Evolutionary conservation across 2,797 vertebrate genomes (phyloP).

Genomic region (Rhinogobio ventralis): DNA sequence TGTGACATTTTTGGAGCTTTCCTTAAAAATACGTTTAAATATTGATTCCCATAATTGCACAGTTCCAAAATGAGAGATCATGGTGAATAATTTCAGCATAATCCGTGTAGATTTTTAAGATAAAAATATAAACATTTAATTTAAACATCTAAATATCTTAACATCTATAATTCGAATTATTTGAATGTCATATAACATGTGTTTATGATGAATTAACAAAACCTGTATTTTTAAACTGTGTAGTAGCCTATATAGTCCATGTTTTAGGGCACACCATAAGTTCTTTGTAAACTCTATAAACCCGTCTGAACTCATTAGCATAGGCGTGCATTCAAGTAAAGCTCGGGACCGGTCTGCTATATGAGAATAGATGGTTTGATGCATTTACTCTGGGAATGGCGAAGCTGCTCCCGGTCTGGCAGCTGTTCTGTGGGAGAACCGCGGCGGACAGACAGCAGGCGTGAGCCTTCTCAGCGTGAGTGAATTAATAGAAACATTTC

Average conservation of each 20-base stretch:
- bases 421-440: slow-evolving; percentile 82
- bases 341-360: slow-evolving; percentile 56
- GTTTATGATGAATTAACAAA: neutral
- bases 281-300: slow-evolving; percentile 27
- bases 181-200: too few species aligned
- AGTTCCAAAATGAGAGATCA: neutral
- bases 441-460: slow-evolving; percentile 80
- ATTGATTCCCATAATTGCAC: neutral
- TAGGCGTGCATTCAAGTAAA: slow-evolving; percentile 54
- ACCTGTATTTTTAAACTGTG: neutral
- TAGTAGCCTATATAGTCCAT: neutral
- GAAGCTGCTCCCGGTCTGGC: slow-evolving; percentile 76
- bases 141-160: neutral
- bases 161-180: neutral
- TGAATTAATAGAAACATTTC: slow-evolving; percentile 64
- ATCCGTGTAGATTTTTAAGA: neutral
- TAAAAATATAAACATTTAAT: neutral
- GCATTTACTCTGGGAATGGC: slow-evolving; percentile 72
- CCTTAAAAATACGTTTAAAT: neutral
- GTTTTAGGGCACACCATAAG: slow-evolving; percentile 1
- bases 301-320: slow-evolving; percentile 47
- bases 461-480: slow-evolving; percentile 76
- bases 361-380: slow-evolving; percentile 72
- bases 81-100: neutral
- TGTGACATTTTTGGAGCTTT: neutral